These are phyloP conservation scores for Cerastis rubricosa DNA, from an alignment of 2,888 invertebrate species.

Conservation along the genomic window DNA sequence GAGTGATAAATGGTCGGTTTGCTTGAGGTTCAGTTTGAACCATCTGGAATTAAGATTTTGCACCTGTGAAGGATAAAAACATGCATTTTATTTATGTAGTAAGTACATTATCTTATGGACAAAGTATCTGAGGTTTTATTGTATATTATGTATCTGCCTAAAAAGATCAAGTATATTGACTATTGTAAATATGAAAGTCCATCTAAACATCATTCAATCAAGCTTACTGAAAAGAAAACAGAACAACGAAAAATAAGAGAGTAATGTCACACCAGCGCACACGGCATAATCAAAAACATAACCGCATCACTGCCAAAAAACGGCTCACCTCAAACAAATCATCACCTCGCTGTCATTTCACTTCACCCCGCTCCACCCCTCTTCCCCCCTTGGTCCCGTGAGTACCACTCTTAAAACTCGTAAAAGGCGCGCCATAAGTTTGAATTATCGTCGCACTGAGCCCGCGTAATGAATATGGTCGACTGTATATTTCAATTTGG, in stretches of 20 bases:
- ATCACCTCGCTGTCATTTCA: conserved; percentile 50
- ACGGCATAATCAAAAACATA: conserved; percentile 40
- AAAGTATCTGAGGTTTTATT: background rate
- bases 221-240: background rate
- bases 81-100: background rate
- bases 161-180: background rate
- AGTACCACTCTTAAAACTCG: conserved; percentile 85
- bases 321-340: conserved; percentile 57
- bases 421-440: conserved; percentile 86
- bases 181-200: background rate
- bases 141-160: background rate
- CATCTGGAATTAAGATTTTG: conserved; percentile 45
- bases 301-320: conserved; percentile 33
- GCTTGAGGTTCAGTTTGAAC: conserved; percentile 61
- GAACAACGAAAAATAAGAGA: background rate
- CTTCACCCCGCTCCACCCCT: conserved; percentile 63
- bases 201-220: background rate
- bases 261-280: background rate
- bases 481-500: conserved; percentile 89
- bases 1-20: conserved; percentile 64
- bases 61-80: conserved; percentile 26
- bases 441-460: conserved; percentile 83
- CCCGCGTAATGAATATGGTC: conserved; percentile 86
- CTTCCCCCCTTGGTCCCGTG: conserved; percentile 67
- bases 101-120: background rate